Evolutionary conservation across 2,797 vertebrate species (phyloP).

Genomic region (Sebastes hopkinsi): DNA sequence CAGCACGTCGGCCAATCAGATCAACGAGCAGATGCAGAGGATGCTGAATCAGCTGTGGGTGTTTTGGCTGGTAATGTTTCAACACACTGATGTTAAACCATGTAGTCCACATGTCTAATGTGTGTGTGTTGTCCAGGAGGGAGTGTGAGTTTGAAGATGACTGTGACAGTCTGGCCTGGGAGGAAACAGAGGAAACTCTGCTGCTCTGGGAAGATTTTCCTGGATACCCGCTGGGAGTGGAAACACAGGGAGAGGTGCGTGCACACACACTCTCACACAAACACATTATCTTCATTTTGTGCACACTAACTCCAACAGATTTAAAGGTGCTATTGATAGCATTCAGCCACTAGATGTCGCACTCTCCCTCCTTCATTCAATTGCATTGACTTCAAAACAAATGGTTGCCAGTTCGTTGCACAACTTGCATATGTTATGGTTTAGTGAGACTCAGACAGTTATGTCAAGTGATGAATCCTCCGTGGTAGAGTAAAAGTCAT

Average conservation of each 20-base stretch:
- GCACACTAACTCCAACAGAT: background rate
- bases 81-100: background rate
- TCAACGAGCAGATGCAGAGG: conserved; percentile 98
- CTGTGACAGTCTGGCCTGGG: conserved; percentile 95
- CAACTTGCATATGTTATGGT: too few relatives aligned
- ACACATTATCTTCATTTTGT: background rate
- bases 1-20: conserved; percentile 91
- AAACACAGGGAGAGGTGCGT: conserved; percentile 88
- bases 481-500: too few relatives aligned
- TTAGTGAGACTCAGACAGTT: too few relatives aligned
- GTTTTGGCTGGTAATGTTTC: rapidly evolving
- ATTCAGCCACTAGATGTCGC: too few relatives aligned
- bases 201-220: conserved; percentile 96
- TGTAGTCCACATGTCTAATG: background rate
- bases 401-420: too few relatives aligned
- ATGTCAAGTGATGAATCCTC: too few relatives aligned
- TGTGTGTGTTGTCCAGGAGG: conserved; percentile 72
- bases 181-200: conserved; percentile 93
- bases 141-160: conserved; percentile 95
- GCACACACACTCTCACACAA: background rate
- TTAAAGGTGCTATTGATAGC: too few relatives aligned
- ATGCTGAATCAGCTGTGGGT: conserved; percentile 98
- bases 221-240: conserved; percentile 85
- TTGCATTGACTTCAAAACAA: too few relatives aligned
- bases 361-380: too few relatives aligned